Evolutionary conservation across 1,140 invertebrate species (phyloP), one percentile per base, ranked within the genome.

Genomic region (Nebria ingens): DNA sequence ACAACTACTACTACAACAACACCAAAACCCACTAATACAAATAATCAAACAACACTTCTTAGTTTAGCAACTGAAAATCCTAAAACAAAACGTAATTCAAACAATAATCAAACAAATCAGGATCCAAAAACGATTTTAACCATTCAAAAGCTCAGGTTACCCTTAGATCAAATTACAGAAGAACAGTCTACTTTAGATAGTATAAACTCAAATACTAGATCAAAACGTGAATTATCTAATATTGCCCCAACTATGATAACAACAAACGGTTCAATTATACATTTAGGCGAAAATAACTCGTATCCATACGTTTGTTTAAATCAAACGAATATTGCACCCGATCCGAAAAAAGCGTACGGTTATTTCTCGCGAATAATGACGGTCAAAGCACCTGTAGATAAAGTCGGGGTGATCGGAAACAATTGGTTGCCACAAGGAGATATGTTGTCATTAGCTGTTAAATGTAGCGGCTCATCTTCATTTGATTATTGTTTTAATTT

Each of bases 391-490:
- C 83, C 86, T 1, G 74, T 90, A 55, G 67, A 73, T 13, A 79
- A 81, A 60, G 69, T 88, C 9, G 79, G 76, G 11, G 78, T 85
- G 2, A 78, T 76, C 13, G 87, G 86, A 3, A 80, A 81, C 29
- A 85, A 84, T 61, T 92, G 88, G 88, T 73, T 91, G 13, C 80
- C 89, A 61, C 83, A 86, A 49, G 88, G 86, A 49, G 84, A 89
- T 54, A 71, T 89, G 45, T 65, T 90, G n/a, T 76, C 79, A 52
- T 65, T 92, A 2, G 74, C 81, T 59, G 74, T 89, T 1, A 78
- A 76, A 23, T 91, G 86, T 61, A 79, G 79, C 38, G 89, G 88
- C 0, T 82, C 86, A 0, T 73, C 77, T 2, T 83, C 84, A 0
- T 87, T 86, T 60, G 56, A 73, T 19, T 83, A 83, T 64, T 89